Evolutionary conservation across 2,888 invertebrate species (phyloP).

Genomic region (Diplolepis rosae): DNA sequence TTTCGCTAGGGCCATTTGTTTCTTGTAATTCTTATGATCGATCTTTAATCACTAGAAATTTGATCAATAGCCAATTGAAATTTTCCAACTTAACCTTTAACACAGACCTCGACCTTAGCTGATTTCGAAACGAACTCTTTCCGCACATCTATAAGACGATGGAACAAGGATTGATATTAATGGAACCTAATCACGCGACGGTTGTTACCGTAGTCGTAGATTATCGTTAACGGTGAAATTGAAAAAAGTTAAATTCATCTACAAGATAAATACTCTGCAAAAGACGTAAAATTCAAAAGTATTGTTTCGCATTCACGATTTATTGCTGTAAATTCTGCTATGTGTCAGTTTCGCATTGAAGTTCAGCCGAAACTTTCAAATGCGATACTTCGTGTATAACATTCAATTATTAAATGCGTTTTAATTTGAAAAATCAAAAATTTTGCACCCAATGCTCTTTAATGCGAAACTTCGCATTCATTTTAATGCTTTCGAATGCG

Average conservation of each 20-base stretch:
- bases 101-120: constrained; percentile 49
- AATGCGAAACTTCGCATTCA: no score
- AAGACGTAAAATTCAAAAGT: not conserved
- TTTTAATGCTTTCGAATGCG: no score
- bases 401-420: not conserved
- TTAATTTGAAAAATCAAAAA: no score
- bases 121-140: constrained; percentile 42
- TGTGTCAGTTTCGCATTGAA: no score
- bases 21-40: no score
- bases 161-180: constrained; percentile 51
- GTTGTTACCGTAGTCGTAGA: constrained; percentile 47
- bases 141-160: constrained; percentile 46
- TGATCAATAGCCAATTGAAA: constrained; percentile 25
- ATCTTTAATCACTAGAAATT: constrained; percentile 10
- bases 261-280: constrained; percentile 33
- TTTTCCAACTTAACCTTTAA: constrained; percentile 40
- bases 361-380: no score
- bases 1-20: no score
- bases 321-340: no score
- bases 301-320: no score
- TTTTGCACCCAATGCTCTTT: no score
- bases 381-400: no score
- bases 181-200: constrained; percentile 51
- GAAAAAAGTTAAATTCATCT: constrained; percentile 47
- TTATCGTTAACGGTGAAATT: constrained; percentile 47